phyloP scores from a whole-genome alignment of 2,797 vertebrate species.

The Triplophysa bombifrons region DNA sequence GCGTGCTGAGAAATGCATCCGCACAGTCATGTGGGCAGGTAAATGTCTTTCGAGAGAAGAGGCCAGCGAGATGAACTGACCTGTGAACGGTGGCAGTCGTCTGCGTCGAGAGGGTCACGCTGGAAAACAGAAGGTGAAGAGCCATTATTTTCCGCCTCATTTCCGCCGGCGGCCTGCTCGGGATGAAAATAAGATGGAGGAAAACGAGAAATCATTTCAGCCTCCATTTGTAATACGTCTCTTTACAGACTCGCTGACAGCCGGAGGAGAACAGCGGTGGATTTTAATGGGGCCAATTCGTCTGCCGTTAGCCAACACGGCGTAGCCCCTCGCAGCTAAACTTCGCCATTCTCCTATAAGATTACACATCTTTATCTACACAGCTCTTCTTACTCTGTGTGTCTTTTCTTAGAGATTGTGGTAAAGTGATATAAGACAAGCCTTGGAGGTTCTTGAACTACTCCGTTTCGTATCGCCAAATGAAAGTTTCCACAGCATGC shows the following conservation, averaged over 20 bases:
- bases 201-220: constrained; percentile 40
- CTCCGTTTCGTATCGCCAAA: constrained; percentile 18
- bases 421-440: constrained; percentile 28
- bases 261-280: constrained; percentile 37
- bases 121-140: constrained; percentile 47
- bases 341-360: constrained; percentile 16
- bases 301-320: constrained; percentile 36
- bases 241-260: constrained; percentile 42
- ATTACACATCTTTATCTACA: constrained; percentile 45
- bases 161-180: constrained; percentile 48
- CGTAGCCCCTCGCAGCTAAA: constrained; percentile 19
- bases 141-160: constrained; percentile 55
- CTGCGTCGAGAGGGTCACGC: constrained; percentile 43
- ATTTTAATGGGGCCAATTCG: constrained; percentile 54
- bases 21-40: constrained; percentile 32
- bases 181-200: constrained; percentile 37
- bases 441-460: neutral
- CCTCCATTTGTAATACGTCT: constrained; percentile 51
- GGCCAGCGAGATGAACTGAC: constrained; percentile 48
- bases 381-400: constrained; percentile 18
- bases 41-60: constrained; percentile 36
- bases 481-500: constrained; percentile 20
- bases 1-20: constrained; percentile 26
- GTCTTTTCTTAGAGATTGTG: constrained; percentile 23
- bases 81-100: constrained; percentile 54